Evolutionary conservation across 2,797 vertebrate genomes (phyloP), one percentile per base, ranked within the genome.

Genomic region (Alfaro cultratus): DNA sequence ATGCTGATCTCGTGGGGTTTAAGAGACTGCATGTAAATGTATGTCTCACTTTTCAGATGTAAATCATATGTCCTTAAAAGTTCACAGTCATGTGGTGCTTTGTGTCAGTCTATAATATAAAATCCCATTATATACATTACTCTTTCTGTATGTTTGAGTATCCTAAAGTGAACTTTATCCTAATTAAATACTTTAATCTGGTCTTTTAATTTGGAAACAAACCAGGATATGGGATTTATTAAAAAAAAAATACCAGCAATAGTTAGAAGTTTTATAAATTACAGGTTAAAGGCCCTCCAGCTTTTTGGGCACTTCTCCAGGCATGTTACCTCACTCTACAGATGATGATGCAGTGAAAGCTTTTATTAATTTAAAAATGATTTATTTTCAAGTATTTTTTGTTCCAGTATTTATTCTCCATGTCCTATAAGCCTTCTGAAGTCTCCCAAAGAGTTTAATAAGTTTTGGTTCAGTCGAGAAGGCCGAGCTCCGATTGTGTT

Each of bases 391-490:
- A 62, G 43, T 49, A 26, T 4, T 13, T 53, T n/a, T 46, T 23
- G 21, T 23, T 21, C 43, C 73, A 23, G 6, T 67, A 46, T 85
- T 76, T 57, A 51, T 53, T 83, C 13, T 15, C 73, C 23, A 23
- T 45, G 26, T 79, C 57, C 41, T 75, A 51, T 31, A 34, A 70
- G 73, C 55, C 55, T 79, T 72, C 55, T 64, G 39, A 79, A 76
- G 73, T 74, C 46, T 75, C 67, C 81, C 2, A 10, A 73, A 72
- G 78, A 62, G 39, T 11, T 62, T 21, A 67, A 73, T 83, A 31
- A 74, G 76, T 82, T 83, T 73, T 23, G 3, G 67, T 57, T 55
- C 57, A 86, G 83, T 55, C 76, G 80, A 88, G 68, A 72, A 60
- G 75, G 26, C 57, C 0, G 18, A 75, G 41, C 74, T 64, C 4